These are phyloP conservation scores for Zaprionus davidi DNA, from an alignment of 1,140 invertebrate species.

Conservation along the genomic window DNA sequence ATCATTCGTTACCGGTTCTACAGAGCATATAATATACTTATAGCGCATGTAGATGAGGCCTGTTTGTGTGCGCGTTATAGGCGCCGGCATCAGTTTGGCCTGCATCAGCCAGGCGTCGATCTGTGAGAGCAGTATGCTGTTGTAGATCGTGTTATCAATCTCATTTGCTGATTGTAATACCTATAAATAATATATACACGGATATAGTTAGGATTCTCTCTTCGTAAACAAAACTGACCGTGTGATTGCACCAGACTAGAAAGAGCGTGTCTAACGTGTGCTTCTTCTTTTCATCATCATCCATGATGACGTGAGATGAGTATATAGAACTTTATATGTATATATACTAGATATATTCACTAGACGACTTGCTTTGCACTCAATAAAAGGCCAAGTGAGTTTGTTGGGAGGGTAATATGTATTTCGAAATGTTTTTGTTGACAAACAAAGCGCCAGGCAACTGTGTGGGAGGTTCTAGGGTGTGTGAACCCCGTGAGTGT, in stretches of 20 bases:
- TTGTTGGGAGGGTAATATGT: neutral
- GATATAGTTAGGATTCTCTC: neutral
- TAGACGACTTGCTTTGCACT: neutral
- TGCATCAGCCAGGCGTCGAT: constrained; percentile 74
- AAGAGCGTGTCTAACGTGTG: constrained; percentile 73
- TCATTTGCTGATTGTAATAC: constrained; percentile 46
- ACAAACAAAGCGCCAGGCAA: constrained; percentile 61
- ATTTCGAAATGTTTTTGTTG: constrained; percentile 53
- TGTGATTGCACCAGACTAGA: constrained; percentile 62
- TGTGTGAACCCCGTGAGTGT: neutral
- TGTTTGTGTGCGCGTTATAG: constrained; percentile 69
- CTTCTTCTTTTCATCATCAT: constrained; percentile 80
- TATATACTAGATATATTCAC: neutral
- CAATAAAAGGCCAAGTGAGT: constrained; percentile 1
- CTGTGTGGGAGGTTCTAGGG: neutral
- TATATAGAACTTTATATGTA: constrained; percentile 15
- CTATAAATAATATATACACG: neutral
- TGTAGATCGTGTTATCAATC: constrained; percentile 62
- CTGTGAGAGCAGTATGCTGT: constrained; percentile 73
- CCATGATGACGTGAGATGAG: constrained; percentile 46
- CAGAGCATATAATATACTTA: constrained; percentile 41
- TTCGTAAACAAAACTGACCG: constrained; percentile 33
- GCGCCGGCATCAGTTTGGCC: constrained; percentile 67
- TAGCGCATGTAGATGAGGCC: constrained; percentile 79
- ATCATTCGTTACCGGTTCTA: neutral